These are phyloP conservation scores for Burhinus bistriatus DNA, from an alignment of 2,113 vertebrate species.

Conservation along the genomic window DNA sequence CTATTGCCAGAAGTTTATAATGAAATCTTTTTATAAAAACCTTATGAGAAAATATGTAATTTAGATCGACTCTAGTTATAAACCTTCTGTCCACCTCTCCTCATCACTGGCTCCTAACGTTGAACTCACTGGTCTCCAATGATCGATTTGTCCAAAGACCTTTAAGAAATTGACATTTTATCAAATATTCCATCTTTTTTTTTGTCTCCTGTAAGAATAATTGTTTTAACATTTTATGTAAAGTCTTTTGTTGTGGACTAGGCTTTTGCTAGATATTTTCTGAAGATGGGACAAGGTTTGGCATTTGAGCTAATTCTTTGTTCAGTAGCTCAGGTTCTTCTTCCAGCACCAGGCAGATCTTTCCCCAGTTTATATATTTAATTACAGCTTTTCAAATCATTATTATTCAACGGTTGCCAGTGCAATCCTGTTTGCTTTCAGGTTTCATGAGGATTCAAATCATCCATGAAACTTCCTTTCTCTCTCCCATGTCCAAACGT, in stretches of 20 bases:
- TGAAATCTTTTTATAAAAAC: background rate
- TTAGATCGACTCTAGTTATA: background rate
- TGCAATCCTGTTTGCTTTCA: background rate
- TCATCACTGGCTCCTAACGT: background rate
- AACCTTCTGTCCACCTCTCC: background rate
- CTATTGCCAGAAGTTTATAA: background rate
- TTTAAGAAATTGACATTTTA: background rate
- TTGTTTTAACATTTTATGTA: background rate
- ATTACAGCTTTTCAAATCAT: background rate
- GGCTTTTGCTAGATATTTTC: background rate
- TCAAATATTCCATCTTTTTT: background rate
- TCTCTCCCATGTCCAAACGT: fast-evolving
- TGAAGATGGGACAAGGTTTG: background rate
- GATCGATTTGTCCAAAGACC: background rate
- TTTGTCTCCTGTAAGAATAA: background rate
- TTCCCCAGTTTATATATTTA: background rate
- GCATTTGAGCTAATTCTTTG: background rate
- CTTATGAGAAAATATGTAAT: fast-evolving
- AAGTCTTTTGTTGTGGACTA: background rate
- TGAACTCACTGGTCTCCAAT: background rate
- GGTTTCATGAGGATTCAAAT: background rate
- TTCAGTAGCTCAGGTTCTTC: background rate
- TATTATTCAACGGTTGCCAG: background rate
- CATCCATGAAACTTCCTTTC: background rate
- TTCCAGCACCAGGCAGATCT: background rate